Evolutionary conservation across 2,113 vertebrate genomes (phyloP).

Genomic region (Corythaeola cristata): DNA sequence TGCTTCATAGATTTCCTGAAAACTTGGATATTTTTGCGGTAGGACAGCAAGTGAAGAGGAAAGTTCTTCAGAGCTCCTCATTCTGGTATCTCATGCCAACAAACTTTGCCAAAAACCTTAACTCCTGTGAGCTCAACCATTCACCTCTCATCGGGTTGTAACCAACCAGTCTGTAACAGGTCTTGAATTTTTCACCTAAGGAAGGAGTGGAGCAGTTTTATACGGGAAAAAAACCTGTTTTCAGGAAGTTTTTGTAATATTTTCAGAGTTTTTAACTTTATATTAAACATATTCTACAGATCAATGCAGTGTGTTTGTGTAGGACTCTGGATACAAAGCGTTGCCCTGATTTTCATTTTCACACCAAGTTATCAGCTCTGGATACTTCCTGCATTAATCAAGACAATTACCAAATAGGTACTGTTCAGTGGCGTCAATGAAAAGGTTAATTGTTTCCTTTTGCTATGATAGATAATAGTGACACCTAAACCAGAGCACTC

Average conservation of each 20-base stretch:
- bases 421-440: neutral
- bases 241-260: neutral
- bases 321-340: neutral
- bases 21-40: neutral
- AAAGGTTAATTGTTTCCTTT: conserved; percentile 3
- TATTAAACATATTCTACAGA: too few relatives aligned
- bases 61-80: neutral
- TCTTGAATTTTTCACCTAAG: neutral
- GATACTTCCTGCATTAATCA: neutral
- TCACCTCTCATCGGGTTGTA: neutral
- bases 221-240: neutral
- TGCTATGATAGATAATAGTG: neutral
- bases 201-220: neutral
- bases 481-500: neutral
- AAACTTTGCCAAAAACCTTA: neutral
- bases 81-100: neutral
- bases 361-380: neutral
- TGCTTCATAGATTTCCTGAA: neutral
- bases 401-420: neutral
- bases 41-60: neutral
- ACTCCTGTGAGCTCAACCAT: neutral
- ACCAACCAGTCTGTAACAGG: neutral
- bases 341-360: neutral
- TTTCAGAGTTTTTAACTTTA: neutral
- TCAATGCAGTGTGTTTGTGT: neutral